Base-by-base conservation (phyloP, 2,888 invertebrate genomes). In the Drosophila leonis region DNA sequence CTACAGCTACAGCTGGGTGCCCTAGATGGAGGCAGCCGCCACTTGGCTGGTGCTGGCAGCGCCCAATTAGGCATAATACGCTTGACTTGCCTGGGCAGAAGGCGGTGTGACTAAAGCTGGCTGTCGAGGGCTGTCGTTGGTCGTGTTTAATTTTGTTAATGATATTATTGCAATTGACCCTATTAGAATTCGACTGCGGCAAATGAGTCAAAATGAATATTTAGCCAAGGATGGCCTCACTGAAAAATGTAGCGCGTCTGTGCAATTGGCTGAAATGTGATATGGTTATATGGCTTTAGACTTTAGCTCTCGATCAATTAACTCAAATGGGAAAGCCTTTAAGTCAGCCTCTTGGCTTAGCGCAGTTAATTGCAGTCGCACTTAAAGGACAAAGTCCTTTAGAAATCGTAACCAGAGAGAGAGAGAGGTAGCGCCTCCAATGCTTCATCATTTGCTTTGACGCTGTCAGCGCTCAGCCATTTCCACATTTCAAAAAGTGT, bases 141-240 rank as follows among this genome's bases (percentile, higher is more conserved):
- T 65, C 80, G 88, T 83, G 88, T 90, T 90, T 90, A 90, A 88
- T 90, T 87, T 87, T 83, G 84, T 80, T 83, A 90, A 88, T 88
- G 87, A 90, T 90, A 88, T 88, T 90, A 88, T 88, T 88, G 87
- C 87, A 88, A 88, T 88, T 88, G 87, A 90, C 90, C 87, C 87
- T 86, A 90, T 88, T 88, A 75, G 77, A 82, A 78, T 88, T 89
- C 75, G 88, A 90, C 73, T 76, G 88, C 60, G 75, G 77, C 75
- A 83, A 90, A 90, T 90, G 86, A 90, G 74, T 88, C 81, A 85
- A 88, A 87, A 90, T 87, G 88, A 90, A 90, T 82, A 85, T 85
- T 84, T 89, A 84, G 90, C 64, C 71, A 20, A 52, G 49, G 35
- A 37, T 20, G 48, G 39, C 15, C 9, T 3, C 52, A 31, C 33